Evolutionary conservation across 2,113 vertebrate species (phyloP), one percentile per base, ranked within the genome.

Genomic region (Zosterops japonicus): DNA sequence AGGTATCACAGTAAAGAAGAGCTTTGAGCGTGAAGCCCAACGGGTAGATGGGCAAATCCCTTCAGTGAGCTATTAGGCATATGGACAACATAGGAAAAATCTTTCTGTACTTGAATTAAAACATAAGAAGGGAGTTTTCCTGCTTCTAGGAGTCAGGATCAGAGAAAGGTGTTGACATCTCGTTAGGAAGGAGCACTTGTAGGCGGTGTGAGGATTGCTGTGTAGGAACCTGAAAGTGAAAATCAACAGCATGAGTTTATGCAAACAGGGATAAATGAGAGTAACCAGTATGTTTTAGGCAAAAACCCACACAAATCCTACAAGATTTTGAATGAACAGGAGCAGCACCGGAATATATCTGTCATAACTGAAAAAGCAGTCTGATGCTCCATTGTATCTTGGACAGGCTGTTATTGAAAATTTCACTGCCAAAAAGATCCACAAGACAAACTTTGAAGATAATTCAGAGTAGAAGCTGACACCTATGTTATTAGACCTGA

Each of bases 351-450:
- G 78, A 83, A 87, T 90, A 49, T 31, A 79, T 79, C 61, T 92
- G 79, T 94, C 85, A 90, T 56, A 95, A 80, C n/a, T 11, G 8
- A 93, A 84, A 88, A 92, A 93, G 50, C 50, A 88, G 63, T 24
- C 28, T 88, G 67, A 77, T 85, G 59, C 39, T 95, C 70, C 50
- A 76, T 90, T 96, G 79, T 95, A 13, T 76, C 71, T 90, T 92
- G 90, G 78, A 94, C 85, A 93, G 65, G 49, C n/a, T 94, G 50
- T 95, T 83, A 95, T 82, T 94, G 94, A 96, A 92, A 79, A 91
- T 92, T 90, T 91, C 47, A 53, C 33, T 61, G 75, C 39, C 5
- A 18, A 80, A 94, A 87, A 91, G 64, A 83, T 87, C 82, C 69
- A 31, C 50, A 88, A 92, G 88, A 88, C 53, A 67, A 80, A 88